Conservation (phyloP, 2,888 invertebrate genomes). For the Dolomedes plantarius region DNA sequence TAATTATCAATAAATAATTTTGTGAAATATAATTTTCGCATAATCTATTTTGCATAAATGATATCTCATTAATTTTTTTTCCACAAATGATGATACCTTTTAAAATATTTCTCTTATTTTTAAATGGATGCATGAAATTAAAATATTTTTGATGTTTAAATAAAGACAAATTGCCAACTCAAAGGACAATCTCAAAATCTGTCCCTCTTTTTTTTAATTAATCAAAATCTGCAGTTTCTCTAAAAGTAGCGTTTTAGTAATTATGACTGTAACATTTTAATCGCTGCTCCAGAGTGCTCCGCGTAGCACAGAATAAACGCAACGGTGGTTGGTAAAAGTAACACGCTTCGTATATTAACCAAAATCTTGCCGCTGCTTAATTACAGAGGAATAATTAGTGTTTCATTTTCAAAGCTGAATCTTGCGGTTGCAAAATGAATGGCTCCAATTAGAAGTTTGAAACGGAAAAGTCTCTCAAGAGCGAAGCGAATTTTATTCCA, state of each 20-base stretch:
- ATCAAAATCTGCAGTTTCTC: not conserved
- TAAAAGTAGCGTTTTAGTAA: not conserved
- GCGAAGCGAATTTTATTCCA: not conserved
- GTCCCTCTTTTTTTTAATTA: too few species aligned
- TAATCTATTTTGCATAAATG: too few species aligned
- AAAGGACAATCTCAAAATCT: too few species aligned
- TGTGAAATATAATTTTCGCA: too few species aligned
- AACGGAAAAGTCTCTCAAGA: slow-evolving; percentile 4
- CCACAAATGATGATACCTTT: too few species aligned
- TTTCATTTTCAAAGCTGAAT: not conserved
- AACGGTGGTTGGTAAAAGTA: not conserved
- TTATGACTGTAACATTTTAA: not conserved
- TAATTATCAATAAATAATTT: too few species aligned
- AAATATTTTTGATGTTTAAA: too few species aligned
- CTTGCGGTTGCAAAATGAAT: slow-evolving; percentile 8
- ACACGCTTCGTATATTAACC: slow-evolving; percentile 6
- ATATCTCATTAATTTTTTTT: too few species aligned
- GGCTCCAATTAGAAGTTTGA: not conserved
- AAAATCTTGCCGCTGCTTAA: slow-evolving; percentile 4
- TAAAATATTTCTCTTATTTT: too few species aligned
- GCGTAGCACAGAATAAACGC: not conserved
- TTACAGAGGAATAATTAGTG: slow-evolving; percentile 1
- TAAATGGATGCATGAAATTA: too few species aligned
- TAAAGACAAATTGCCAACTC: too few species aligned
- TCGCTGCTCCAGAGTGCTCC: too few species aligned